Conservation (phyloP, 2,113 vertebrate species). For the Probosciger aterrimus region DNA sequence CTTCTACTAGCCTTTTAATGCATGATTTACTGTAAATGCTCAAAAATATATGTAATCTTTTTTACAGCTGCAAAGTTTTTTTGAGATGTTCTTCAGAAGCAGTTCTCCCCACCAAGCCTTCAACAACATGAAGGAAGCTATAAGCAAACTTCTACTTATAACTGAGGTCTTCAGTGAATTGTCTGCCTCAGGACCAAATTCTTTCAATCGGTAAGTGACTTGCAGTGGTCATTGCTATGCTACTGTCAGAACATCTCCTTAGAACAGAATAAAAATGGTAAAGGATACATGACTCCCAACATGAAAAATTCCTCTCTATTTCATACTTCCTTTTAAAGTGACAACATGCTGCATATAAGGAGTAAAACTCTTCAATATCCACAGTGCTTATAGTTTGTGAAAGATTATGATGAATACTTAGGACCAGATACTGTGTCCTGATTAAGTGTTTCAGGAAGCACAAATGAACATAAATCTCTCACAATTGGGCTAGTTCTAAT, state of each 20-base stretch:
- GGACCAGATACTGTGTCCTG: background rate
- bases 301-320: background rate
- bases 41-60: background rate
- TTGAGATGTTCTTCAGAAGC: slow-evolving; percentile 79
- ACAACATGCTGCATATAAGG: background rate
- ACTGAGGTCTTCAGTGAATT: slow-evolving; percentile 73
- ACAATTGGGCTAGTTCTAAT: background rate
- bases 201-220: slow-evolving; percentile 67
- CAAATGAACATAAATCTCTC: background rate
- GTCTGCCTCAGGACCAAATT: slow-evolving; percentile 60
- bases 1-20: background rate
- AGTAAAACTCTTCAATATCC: background rate
- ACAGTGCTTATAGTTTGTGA: background rate
- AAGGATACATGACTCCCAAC: background rate
- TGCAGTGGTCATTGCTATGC: background rate
- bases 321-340: background rate
- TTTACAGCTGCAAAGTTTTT: slow-evolving; percentile 84
- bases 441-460: background rate
- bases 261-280: background rate
- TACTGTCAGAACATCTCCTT: background rate
- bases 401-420: background rate
- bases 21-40: background rate
- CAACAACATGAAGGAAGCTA: slow-evolving; percentile 79
- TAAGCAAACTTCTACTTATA: slow-evolving; percentile 82
- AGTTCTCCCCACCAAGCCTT: slow-evolving; percentile 76